These are phyloP conservation scores for Bombylius major DNA, from an alignment of 2,888 invertebrate genomes.

Conservation along the genomic window DNA sequence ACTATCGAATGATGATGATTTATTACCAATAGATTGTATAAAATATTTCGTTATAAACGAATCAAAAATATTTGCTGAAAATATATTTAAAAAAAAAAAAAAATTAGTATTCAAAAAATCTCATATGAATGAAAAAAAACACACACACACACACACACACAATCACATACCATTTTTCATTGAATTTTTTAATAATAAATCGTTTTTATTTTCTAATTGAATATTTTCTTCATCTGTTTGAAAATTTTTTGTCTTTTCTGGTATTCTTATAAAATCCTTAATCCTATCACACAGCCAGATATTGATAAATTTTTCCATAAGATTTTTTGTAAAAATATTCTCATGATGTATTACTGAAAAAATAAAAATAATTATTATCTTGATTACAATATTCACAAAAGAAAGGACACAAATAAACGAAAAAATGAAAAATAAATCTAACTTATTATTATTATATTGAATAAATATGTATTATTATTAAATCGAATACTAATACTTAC, in stretches of 20 bases:
- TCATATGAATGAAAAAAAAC: neutral
- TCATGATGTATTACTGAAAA: conserved; percentile 16
- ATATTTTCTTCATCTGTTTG: neutral
- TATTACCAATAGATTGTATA: conserved; percentile 10
- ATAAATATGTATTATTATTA: too few relatives aligned
- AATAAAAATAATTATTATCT: neutral
- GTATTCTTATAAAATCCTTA: conserved; percentile 12
- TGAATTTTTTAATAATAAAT: neutral
- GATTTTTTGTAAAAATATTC: conserved; percentile 16
- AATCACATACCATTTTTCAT: neutral
- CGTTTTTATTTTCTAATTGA: neutral
- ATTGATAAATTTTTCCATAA: conserved; percentile 18
- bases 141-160: neutral
- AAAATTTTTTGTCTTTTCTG: neutral
- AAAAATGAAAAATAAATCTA: neutral
- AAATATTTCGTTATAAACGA: conserved; percentile 3
- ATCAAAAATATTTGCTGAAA: conserved; percentile 6
- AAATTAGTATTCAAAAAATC: neutral
- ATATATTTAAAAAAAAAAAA: neutral
- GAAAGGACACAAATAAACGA: neutral
- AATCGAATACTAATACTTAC: conserved; percentile 12
- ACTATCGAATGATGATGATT: conserved; percentile 32
- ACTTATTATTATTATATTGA: neutral
- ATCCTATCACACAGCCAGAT: conserved; percentile 18
- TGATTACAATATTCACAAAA: too few relatives aligned